phyloP scores from a whole-genome alignment of 2,797 vertebrate species.

The Semotilus atromaculatus region DNA sequence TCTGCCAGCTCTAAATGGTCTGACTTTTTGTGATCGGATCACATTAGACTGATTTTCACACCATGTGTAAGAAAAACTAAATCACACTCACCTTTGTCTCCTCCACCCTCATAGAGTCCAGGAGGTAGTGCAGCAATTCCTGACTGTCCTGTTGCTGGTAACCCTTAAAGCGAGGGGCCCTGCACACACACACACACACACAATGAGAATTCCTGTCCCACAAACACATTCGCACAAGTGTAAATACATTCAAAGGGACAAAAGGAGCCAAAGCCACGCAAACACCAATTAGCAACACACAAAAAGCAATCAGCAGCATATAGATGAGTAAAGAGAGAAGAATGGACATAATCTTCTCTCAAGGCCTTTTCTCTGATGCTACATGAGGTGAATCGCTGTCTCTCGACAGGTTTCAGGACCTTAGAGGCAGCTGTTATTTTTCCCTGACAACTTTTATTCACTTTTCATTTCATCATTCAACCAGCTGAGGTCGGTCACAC shows the following conservation, averaged over 20 bases:
- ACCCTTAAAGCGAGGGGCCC: conserved; percentile 95
- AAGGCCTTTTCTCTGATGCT: conserved; percentile 54
- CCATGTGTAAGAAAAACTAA: neutral
- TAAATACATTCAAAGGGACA: conserved; percentile 34
- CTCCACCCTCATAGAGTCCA: conserved; percentile 94
- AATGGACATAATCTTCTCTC: conserved; percentile 54
- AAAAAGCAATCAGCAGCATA: conserved; percentile 36
- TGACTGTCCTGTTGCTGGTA: conserved; percentile 99
- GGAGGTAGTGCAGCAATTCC: conserved; percentile 93
- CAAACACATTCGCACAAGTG: conserved; percentile 27
- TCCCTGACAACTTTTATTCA: conserved; percentile 50
- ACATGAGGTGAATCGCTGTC: conserved; percentile 36
- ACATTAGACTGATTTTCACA: neutral
- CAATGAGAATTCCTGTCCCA: conserved; percentile 11
- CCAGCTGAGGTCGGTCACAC: conserved; percentile 33
- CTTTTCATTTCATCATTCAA: conserved; percentile 48
- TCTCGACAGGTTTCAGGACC: conserved; percentile 39
- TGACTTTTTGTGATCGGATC: neutral
- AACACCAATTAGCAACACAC: conserved; percentile 37
- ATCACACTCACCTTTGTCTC: conserved; percentile 90
- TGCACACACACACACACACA: conserved; percentile 59
- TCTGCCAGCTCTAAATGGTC: neutral
- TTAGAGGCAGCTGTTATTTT: conserved; percentile 42
- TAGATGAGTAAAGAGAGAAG: conserved; percentile 37
- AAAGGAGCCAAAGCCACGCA: conserved; percentile 18